A percentile compares a stretch with the other conserved stretches of the same genome.
Conservation (phyloP, 2,888 invertebrate genomes). For the Calephelis perditalis region DNA sequence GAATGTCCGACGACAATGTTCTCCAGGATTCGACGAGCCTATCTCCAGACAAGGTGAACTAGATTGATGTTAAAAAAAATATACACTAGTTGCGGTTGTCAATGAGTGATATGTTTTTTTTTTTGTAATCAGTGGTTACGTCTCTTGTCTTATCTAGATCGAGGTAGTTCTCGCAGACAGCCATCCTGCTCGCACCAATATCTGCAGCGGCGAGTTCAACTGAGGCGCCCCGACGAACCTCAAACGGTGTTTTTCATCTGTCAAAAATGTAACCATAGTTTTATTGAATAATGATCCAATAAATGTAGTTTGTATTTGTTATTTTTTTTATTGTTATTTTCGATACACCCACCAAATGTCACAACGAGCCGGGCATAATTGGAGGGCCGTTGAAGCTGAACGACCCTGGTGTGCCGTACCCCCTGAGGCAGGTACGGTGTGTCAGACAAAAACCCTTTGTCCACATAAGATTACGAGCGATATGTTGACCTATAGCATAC, state of each 20-base stretch:
- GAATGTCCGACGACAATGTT: not conserved
- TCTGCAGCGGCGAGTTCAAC: not conserved
- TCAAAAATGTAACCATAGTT: slow-evolving; percentile 11
- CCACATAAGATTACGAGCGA: slow-evolving; percentile 2
- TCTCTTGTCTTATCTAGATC: slow-evolving; percentile 12
- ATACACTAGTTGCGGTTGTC: not conserved
- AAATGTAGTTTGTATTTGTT: not conserved
- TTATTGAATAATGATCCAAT: slow-evolving; percentile 7
- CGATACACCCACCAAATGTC: not conserved
- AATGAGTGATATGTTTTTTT: too few relatives aligned
- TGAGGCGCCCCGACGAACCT: slow-evolving; percentile 12
- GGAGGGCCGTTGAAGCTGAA: too few relatives aligned
- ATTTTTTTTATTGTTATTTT: not conserved
- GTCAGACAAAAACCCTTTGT: not conserved
- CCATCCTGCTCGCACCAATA: slow-evolving; percentile 3
- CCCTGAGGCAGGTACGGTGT: too few relatives aligned
- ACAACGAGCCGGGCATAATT: too few relatives aligned
- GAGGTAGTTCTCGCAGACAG: slow-evolving; percentile 3
- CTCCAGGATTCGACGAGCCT: not conserved
- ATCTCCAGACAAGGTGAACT: slow-evolving; percentile 13
- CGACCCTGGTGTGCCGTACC: too few relatives aligned
- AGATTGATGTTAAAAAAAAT: slow-evolving; percentile 10
- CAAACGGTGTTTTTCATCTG: slow-evolving; percentile 9
- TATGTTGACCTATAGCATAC: slow-evolving; percentile 11
- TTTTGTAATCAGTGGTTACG: slow-evolving; percentile 4